Evolutionary conservation across 1,140 invertebrate species (phyloP), one percentile per base, ranked within the genome.

Genomic region (Nylanderia fulva): DNA sequence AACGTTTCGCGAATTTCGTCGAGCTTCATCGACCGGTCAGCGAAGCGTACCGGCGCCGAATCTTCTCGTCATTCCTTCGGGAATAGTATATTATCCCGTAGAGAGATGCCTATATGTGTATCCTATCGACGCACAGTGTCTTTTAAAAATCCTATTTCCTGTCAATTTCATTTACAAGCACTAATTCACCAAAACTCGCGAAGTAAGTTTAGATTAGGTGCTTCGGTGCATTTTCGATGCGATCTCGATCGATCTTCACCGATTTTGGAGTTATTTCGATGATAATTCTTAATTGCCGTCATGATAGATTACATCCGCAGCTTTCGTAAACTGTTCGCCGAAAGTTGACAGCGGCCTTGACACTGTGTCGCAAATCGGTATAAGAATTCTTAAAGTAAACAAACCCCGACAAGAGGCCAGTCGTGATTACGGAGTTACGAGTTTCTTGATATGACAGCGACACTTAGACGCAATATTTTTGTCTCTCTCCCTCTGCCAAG

Each of bases 361-460:
- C 74, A 88, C 18, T 48, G 63, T 60, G 80, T 75, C 45, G 29
- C 9, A 90, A 63, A 90, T 88, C 56, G 45, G 64, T 48, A n/a
- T n/a, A 48, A 11, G 3, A 45, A 39, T 48, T 60, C 33, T 18
- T 2, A 60, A 60, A 33, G 29, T 1, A 33, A 33, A 33, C 1
- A 33, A n/a, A n/a, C n/a, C n/a, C 29, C n/a, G n/a, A 39, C 60
- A 52, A 29, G 48, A 36, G 71, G 68, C 69, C 8, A 1, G 24
- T 24, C 15, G 54, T 48, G 45, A 84, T 69, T 60, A 18, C 66
- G 45, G 69, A 71, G 58, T 64, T 45, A 61, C 54, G 45, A 63
- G 36, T 42, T 13, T 77, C 54, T 75, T 7, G 29, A 39, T 36
- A 18, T 18, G 48, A 33, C 33, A 3, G 27, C 74, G 42, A n/a